Evolutionary conservation across 2,888 invertebrate genomes (phyloP), one percentile per base, ranked within the genome.

Genomic region (Macaria notata): DNA sequence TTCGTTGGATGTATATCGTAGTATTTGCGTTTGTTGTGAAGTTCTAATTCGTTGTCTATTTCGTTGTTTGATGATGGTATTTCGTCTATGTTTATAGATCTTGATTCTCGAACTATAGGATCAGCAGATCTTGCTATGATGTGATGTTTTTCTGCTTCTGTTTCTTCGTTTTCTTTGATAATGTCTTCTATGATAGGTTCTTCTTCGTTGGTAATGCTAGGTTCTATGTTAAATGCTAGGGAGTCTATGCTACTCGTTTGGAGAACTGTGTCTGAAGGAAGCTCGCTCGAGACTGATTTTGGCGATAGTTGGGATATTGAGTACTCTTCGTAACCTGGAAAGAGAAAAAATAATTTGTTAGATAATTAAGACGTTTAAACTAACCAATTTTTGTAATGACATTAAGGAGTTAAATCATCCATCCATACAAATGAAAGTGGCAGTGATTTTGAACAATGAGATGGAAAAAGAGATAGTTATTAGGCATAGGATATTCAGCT

Each of bases 281-380:
- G 66, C 29, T 84, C 72, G 42, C 79, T 68, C 33, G 72, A 75
- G 3, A 83, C 89, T 0, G 95, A 95, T 76, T 94, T 95, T 65
- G 95, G 95, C 65, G 95, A 95, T 59, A 95, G 89, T 78, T 94
- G 95, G 3, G 95, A 94, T 84, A 95, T 93, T 45, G 93, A 91
- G 77, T 92, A 93, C 67, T 93, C 92, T 68, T 93, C 92, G 63
- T 92, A 84, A 63, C 91, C 93, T 93, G 91, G 38, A 92, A 46
- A 4, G 2, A 19, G 19, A 19, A 19, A 19, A 56, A 43, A 41
- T 3, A 30, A 2, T 36, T 36, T 36, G 33, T 36, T 6, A 36
- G 33, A 6, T 3, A 36, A 36, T 19, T n/a, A n/a, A n/a, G n/a
- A n/a, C n/a, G 33, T 33, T 33, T 33, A 33, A 33, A 6, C 33